Base-by-base conservation (phyloP, 37 sponge, comb jelly and placozoan species). In the Chondrilla cf. caribensis region DNA sequence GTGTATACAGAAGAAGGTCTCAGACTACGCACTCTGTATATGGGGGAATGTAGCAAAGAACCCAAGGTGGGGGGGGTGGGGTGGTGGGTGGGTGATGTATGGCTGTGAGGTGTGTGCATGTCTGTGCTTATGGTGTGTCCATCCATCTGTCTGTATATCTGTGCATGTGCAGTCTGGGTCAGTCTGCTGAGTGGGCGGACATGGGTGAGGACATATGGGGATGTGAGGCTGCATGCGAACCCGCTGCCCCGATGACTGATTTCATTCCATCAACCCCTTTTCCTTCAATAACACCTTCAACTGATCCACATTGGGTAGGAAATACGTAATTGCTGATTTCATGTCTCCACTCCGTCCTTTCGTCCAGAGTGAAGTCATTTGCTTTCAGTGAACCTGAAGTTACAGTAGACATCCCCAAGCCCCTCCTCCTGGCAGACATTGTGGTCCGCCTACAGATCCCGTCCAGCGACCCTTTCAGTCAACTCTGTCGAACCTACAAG, bases 11-110 rank as follows among this genome's bases (percentile, higher is more conserved):
- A 60, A 37, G 29, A 38, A 79, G 38, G 44, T 77, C 43, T 36
- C 22, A 25, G 38, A 38, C 31, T 38, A 87, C 58, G 42, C 54
- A 18, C 81, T 70, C 58, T 94, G 91, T 67, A 81, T 94, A 0
- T 94, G 95, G 95, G 95, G 95, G 9, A 94, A 94, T 62, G 75
- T 94, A 26, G 83, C 85, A 11, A 94, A 94, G 78, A 80, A 94
- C 44, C 95, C 95, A 19, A 84, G 95, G 87, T 91, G 80, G 19
- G 58, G 51, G 36, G 22, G 72, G n/a, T n/a, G n/a, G n/a, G n/a
- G n/a, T n/a, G n/a, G n/a, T n/a, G n/a, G n/a, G n/a, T n/a, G n/a
- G n/a, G n/a, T n/a, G n/a, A n/a, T n/a, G n/a, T n/a, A n/a, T n/a
- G n/a, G n/a, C n/a, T n/a, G n/a, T n/a, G n/a, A n/a, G n/a, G n/a